Evolutionary conservation across 2,113 vertebrate species (phyloP).

Genomic region (Ovis canadensis): DNA sequence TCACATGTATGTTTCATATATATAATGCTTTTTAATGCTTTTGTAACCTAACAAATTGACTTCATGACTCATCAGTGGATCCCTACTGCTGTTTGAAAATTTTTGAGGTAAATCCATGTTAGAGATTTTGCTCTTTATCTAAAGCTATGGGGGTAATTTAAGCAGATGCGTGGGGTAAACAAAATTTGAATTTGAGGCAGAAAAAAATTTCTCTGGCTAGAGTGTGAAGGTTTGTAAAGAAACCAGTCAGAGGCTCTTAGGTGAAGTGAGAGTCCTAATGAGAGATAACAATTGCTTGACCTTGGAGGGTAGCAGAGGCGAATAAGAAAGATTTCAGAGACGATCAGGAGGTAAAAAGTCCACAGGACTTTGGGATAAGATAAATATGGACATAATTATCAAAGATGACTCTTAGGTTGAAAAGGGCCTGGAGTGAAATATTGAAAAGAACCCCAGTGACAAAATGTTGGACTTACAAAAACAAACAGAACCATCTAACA

Average conservation of each 20-base stretch:
- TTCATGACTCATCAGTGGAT: not conserved
- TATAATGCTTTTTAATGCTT: not conserved
- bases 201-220: not conserved
- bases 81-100: not conserved
- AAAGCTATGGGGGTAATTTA: not conserved
- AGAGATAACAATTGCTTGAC: not conserved
- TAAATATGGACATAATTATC: not conserved
- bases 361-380: not conserved
- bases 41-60: not conserved
- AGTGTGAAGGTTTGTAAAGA: not conserved
- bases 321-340: not conserved
- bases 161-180: not conserved
- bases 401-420: not conserved
- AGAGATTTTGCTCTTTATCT: not conserved
- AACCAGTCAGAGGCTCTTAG: not conserved
- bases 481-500: not conserved
- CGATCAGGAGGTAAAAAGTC: not conserved
- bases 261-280: not conserved
- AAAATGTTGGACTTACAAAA: not conserved
- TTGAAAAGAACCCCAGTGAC: constrained; percentile 2
- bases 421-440: not conserved
- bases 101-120: not conserved
- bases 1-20: not conserved
- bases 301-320: not conserved
- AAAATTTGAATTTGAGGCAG: not conserved